These are phyloP conservation scores for Macrosteles quadrilineatus DNA, from an alignment of 1,140 invertebrate species.

Conservation along the genomic window DNA sequence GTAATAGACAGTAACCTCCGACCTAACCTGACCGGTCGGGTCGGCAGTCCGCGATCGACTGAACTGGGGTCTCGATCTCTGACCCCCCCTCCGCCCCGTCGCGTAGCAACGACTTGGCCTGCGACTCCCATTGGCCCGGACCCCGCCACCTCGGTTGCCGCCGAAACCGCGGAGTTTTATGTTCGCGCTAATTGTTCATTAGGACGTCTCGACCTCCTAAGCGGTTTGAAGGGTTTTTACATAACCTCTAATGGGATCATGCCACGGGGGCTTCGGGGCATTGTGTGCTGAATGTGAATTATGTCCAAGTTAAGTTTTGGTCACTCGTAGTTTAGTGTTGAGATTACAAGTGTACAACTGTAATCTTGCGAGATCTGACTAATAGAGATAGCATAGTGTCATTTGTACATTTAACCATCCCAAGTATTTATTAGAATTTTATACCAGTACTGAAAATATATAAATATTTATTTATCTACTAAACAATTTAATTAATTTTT, in stretches of 20 bases:
- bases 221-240: not conserved
- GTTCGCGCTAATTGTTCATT: constrained; percentile 18
- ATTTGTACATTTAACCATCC: too few species aligned
- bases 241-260: not conserved
- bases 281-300: not conserved
- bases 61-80: constrained; percentile 26
- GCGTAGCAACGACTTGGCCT: constrained; percentile 29
- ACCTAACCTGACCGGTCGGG: not conserved
- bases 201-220: not conserved
- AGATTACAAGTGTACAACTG: too few species aligned
- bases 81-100: constrained; percentile 23
- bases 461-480: too few species aligned
- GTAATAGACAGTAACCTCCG: constrained; percentile 9
- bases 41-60: constrained; percentile 10
- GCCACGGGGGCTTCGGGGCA: constrained; percentile 23
- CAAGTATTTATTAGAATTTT: too few species aligned
- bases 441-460: too few species aligned
- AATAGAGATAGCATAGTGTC: too few species aligned
- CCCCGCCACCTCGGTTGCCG: not conserved
- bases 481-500: too few species aligned
- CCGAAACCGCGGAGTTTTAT: not conserved
- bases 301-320: not conserved
- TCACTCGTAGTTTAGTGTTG: too few species aligned
- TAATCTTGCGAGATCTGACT: too few species aligned
- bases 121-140: constrained; percentile 31